Percentiles rank a stretch among this genome's conserved stretches.
Conservation (phyloP, 37 sponge, comb jelly and placozoan genomes). For the Lycopodina hypogea region DNA sequence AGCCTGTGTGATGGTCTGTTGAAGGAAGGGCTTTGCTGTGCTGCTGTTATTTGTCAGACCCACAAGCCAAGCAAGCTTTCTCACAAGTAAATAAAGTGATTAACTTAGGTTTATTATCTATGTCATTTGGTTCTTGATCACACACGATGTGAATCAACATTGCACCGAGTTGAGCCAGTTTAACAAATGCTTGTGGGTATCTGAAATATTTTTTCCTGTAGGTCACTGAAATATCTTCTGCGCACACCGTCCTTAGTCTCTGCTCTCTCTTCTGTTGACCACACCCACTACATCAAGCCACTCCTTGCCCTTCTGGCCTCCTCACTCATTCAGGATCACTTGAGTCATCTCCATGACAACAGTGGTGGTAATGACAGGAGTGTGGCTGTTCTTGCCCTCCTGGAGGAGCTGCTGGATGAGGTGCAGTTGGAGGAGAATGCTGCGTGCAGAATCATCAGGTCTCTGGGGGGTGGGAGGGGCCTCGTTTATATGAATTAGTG, state of each 20-base stretch:
- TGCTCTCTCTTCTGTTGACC: slow-evolving; percentile 12
- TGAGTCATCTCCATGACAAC: slow-evolving; percentile 16
- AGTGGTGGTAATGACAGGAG: background rate
- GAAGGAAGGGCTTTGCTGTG: slow-evolving; percentile 39
- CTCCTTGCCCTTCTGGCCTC: slow-evolving; percentile 11
- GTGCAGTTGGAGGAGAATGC: slow-evolving; percentile 18
- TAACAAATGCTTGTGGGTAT: too few relatives aligned
- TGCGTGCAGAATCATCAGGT: slow-evolving; percentile 23
- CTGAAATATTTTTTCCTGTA: background rate
- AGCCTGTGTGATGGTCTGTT: slow-evolving; percentile 38
- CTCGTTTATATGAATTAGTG: background rate
- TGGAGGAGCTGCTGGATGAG: slow-evolving; percentile 13
- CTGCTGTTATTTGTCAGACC: slow-evolving; percentile 39
- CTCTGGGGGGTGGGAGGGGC: background rate
- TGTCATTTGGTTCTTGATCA: too few relatives aligned
- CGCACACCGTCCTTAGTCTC: background rate
- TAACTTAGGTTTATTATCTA: too few relatives aligned
- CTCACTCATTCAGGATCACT: slow-evolving; percentile 31
- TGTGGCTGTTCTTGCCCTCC: background rate
- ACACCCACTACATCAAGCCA: slow-evolving; percentile 20
- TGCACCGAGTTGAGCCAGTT: too few relatives aligned
- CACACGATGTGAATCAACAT: too few relatives aligned
- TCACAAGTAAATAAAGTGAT: slow-evolving; percentile 9
- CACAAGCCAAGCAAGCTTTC: slow-evolving; percentile 27
- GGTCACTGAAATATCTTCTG: slow-evolving; percentile 34